Evolutionary conservation across 1,140 invertebrate species (phyloP), one percentile per base, ranked within the genome.

Genomic region (Lordiphosa collinella): DNA sequence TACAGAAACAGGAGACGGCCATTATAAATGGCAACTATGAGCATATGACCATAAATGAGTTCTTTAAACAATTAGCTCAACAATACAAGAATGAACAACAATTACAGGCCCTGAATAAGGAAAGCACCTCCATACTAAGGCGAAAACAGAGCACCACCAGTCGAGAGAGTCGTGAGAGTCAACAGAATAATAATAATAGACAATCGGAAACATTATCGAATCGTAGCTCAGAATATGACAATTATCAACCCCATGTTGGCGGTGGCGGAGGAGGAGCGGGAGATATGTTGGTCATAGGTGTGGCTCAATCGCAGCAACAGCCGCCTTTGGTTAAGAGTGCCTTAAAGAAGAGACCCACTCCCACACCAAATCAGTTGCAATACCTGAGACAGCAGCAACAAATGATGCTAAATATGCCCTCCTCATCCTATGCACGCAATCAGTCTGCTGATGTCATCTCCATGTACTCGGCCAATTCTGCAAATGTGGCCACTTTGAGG

Each of bases 1-100:
- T 88, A 4, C 87, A 88, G 37, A 88, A 88, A 5, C 82, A 88
- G 18, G 86, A 88, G 47, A 44, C 82, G 0, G 71, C 80, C 29
- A 88, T 88, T 7, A 64, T 88, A 10, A 82, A 88, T 49, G 86
- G 86, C 10, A 88, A 88, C 37, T 88, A 86, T 48, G 86, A 88
- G 51, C 72, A 88, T 18, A 46, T 88, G 63, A 88, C 79, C 12
- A 52, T 88, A 16, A 86, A 88, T 35, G 86, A 88, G 38, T 85
- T 88, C 54, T 80, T 88, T 47, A 61, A 61, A 9, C 86, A 80
- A 34, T 11, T 88, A 14, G 79, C 85, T 1, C 69, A 72, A 6
- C 86, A 88, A 35, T 88, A 88, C 31, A 88, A 88, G 18, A 78
- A 87, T 10, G 86, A 87, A 14, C 73, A 86, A 29, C 76, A 80